Percentiles rank a stretch among this genome's conserved stretches.
phyloP scores from a whole-genome alignment of 2,113 vertebrate genomes.

The Pantherophis guttatus region DNA sequence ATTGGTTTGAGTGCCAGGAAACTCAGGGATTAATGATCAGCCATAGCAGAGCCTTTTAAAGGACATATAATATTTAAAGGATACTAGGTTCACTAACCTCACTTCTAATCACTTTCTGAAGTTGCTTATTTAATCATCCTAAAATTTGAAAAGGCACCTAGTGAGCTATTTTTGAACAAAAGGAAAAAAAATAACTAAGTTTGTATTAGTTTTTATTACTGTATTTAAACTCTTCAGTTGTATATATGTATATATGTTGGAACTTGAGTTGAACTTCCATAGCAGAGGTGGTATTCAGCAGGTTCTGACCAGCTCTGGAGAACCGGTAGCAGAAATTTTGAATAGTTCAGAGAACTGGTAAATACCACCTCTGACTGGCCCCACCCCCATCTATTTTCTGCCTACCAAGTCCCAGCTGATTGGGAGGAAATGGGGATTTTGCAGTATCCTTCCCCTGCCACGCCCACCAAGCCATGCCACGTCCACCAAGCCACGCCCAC shows the following conservation, averaged over 20 bases:
- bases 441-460: too few species aligned
- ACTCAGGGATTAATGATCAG: background rate
- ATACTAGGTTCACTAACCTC: background rate
- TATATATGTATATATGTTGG: background rate
- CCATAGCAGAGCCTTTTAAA: background rate
- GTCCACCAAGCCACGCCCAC: too few species aligned
- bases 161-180: background rate
- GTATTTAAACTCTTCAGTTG: background rate
- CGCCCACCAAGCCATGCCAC: too few species aligned
- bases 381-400: too few species aligned
- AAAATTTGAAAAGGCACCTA: background rate
- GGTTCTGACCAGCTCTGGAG: too few species aligned
- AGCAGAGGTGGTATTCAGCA: background rate
- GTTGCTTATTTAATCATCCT: background rate
- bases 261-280: background rate
- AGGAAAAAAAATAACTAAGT: background rate
- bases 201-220: background rate
- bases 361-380: too few species aligned
- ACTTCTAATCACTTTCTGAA: background rate
- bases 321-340: too few species aligned
- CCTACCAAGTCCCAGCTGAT: too few species aligned
- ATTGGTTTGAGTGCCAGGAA: background rate
- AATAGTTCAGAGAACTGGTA: too few species aligned
- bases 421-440: too few species aligned
- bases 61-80: background rate